Evolutionary conservation across 2,888 invertebrate species (phyloP).

Genomic region (Apamea crenata): DNA sequence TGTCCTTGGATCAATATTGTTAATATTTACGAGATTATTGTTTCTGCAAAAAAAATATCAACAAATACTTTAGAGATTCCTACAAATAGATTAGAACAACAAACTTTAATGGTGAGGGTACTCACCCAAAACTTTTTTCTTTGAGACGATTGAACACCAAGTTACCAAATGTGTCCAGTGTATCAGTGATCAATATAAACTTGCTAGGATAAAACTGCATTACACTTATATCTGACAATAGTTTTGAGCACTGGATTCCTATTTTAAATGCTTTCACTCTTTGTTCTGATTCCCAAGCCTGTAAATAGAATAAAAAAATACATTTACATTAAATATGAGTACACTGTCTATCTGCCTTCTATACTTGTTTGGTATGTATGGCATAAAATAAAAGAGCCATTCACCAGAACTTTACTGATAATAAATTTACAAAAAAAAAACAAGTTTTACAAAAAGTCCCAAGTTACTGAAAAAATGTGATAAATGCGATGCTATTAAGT

Average conservation of each 20-base stretch:
- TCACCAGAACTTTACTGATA: background rate
- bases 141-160: constrained; percentile 96
- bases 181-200: constrained; percentile 98
- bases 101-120: constrained; percentile 2
- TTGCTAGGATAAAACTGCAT: constrained; percentile 99
- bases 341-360: background rate
- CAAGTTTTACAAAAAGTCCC: background rate
- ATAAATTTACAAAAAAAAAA: background rate
- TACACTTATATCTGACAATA: constrained; percentile 96
- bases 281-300: constrained; percentile 98
- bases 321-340: background rate
- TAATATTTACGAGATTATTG: constrained; percentile 69
- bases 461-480: background rate
- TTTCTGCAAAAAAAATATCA: constrained; percentile 61
- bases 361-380: background rate
- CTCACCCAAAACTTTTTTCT: constrained; percentile 91
- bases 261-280: constrained; percentile 98
- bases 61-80: background rate
- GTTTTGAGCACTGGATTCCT: constrained; percentile 98
- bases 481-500: background rate
- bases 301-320: constrained; percentile 47
- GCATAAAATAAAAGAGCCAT: background rate
- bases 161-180: constrained; percentile 98
- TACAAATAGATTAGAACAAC: background rate
- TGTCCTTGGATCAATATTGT: constrained; percentile 93